Conservation (phyloP, 2,113 vertebrate species). For the Channa maculata region DNA sequence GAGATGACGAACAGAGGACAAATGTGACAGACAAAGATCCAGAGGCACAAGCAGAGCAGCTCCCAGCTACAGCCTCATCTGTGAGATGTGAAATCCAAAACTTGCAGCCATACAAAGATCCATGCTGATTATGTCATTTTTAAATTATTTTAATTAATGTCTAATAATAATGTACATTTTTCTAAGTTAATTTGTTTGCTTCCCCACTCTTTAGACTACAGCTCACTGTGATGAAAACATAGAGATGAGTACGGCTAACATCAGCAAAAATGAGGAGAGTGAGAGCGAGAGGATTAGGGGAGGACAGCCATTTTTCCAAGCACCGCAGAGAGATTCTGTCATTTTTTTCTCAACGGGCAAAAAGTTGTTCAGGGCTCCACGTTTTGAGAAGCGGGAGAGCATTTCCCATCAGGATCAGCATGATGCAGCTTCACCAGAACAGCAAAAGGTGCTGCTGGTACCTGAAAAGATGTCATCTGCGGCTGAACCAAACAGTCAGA, state of each 20-base stretch:
- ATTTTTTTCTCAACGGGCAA: constrained; percentile 82
- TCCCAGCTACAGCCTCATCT: constrained; percentile 21
- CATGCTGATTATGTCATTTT: neutral
- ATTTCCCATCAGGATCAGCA: constrained; percentile 6
- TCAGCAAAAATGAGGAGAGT: neutral
- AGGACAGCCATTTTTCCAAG: constrained; percentile 69
- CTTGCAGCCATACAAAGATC: neutral
- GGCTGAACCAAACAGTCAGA: neutral
- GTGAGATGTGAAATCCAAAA: constrained; percentile 50
- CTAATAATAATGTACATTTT: no score
- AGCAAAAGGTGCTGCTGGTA: neutral
- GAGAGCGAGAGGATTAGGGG: neutral
- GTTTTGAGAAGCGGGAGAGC: constrained; percentile 35
- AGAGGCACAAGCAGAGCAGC: constrained; percentile 22
- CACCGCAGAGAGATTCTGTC: constrained; percentile 78
- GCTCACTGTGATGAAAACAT: constrained; percentile 24
- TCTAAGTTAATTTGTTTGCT: neutral
- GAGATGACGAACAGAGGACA: constrained; percentile 54
- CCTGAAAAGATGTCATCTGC: neutral
- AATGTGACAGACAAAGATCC: constrained; percentile 20
- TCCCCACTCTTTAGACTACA: constrained; percentile 43
- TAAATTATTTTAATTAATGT: no score
- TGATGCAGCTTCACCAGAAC: neutral
- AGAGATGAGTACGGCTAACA: neutral
- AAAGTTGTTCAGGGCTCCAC: constrained; percentile 57